Base-by-base conservation (phyloP, 2,113 vertebrate species). In the Vulpes ferrilata region DNA sequence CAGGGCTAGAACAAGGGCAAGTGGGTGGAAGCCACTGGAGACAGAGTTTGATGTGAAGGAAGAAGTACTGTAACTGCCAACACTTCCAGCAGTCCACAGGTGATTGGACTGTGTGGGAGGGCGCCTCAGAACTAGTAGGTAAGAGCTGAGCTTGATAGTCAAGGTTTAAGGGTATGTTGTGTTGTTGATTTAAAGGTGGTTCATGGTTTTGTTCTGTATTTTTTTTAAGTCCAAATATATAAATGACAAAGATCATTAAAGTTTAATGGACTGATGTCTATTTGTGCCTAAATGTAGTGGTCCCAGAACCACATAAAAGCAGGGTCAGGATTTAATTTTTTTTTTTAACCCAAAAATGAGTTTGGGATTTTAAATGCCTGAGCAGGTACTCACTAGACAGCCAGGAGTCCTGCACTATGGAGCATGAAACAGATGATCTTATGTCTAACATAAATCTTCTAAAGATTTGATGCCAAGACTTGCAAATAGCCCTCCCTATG, bases 401-500 rank as follows among this genome's bases (percentile, higher is more conserved):
- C 4, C 20, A 10, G 55, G 22, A 55, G 35, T 67, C 67, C n/a
- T 35, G 19, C 38, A 16, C 64, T 32, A 22, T 7, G 65, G 19
- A 85, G 5, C 30, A 2, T 78, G 83, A 43, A 71, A 87, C 48
- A 89, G 17, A 81, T 59, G 73, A 59, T 88, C 80, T 78, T 89
- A 84, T 35, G 15, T 71, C 35, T 35, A 35, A 35, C 35, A 35
- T 35, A 35, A 35, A 35, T 35, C 35, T 35, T 35, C 35, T 35
- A 35, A 87, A 94, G 60, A 27, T 48, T 60, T 65, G 91, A 55
- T 73, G 32, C 51, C 86, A 64, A 65, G 13, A 53, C 78, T 90
- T 87, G 76, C 25, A 86, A 71, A 53, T 3, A 51, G 7, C 23
- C 2, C n/a, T 51, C 30, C 84, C 65, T 93, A 27, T 8, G 13